Conservation (phyloP, 1,140 invertebrate genomes). For the Holotrichia oblita region DNA sequence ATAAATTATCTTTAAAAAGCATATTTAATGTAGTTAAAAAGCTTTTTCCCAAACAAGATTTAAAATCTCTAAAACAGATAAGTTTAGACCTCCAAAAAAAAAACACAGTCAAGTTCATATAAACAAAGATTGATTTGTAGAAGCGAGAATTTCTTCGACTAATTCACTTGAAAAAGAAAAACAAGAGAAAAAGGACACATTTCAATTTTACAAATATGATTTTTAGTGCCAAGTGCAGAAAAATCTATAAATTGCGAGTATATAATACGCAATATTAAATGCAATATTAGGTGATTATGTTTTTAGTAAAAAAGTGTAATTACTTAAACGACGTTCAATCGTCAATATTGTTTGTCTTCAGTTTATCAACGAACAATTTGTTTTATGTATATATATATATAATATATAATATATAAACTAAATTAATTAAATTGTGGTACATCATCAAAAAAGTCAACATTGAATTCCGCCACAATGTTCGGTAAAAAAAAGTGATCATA, state of each 20-base stretch:
- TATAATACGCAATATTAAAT: slow-evolving; percentile 14
- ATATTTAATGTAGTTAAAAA: too few species aligned
- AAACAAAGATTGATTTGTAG: not conserved
- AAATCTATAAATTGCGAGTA: not conserved
- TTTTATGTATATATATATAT: not conserved
- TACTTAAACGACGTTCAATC: slow-evolving; percentile 20
- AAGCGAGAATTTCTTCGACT: too few species aligned
- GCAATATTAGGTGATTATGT: not conserved
- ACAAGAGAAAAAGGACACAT: slow-evolving; percentile 21
- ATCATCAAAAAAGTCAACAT: slow-evolving; percentile 11
- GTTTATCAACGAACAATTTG: not conserved
- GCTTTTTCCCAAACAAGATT: too few species aligned
- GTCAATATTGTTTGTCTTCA: not conserved
- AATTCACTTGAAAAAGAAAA: not conserved
- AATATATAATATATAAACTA: not conserved
- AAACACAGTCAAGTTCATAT: not conserved
- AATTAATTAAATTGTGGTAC: slow-evolving; percentile 6
- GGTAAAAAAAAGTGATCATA: slow-evolving; percentile 8
- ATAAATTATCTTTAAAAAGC: too few species aligned
- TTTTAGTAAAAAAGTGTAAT: not conserved
- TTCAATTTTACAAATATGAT: not conserved
- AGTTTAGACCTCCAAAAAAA: too few species aligned
- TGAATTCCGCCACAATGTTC: slow-evolving; percentile 2
- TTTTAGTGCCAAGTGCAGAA: slow-evolving; percentile 26
- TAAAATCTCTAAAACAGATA: too few species aligned